These are phyloP conservation scores for Alethe diademata DNA, from an alignment of 2,113 vertebrate genomes.

Conservation along the genomic window DNA sequence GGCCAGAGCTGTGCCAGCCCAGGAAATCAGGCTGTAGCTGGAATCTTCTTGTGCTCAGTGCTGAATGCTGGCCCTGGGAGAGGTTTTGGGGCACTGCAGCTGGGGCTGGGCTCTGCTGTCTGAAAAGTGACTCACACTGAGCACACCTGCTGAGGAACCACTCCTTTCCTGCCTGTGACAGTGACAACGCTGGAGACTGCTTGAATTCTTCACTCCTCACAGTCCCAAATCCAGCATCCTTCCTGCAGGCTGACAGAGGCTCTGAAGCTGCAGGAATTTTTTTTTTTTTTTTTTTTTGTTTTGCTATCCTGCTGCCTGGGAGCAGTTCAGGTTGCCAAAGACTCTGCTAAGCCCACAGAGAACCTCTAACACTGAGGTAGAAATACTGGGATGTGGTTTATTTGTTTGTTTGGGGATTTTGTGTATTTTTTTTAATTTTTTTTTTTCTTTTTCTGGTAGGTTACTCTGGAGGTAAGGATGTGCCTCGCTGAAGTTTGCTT, in stretches of 20 bases:
- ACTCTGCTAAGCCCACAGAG: not conserved
- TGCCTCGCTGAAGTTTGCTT: not conserved
- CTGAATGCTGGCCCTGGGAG: not conserved
- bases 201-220: not conserved
- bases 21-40: not conserved
- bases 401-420: not conserved
- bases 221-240: not conserved
- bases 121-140: not conserved
- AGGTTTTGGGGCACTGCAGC: not conserved
- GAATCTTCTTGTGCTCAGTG: not conserved
- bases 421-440: not conserved
- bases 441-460: no score
- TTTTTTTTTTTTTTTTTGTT: not conserved
- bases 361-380: not conserved
- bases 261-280: not conserved
- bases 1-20: not conserved
- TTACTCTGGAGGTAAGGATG: not conserved
- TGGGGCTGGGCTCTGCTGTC: not conserved
- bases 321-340: not conserved
- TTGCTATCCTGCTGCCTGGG: not conserved
- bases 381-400: not conserved
- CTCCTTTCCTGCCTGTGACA: not conserved
- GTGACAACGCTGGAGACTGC: not conserved
- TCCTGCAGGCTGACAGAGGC: not conserved
- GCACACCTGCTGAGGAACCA: not conserved